Evolutionary conservation across 2,113 vertebrate species (phyloP).

Genomic region (Dipodomys merriami): DNA sequence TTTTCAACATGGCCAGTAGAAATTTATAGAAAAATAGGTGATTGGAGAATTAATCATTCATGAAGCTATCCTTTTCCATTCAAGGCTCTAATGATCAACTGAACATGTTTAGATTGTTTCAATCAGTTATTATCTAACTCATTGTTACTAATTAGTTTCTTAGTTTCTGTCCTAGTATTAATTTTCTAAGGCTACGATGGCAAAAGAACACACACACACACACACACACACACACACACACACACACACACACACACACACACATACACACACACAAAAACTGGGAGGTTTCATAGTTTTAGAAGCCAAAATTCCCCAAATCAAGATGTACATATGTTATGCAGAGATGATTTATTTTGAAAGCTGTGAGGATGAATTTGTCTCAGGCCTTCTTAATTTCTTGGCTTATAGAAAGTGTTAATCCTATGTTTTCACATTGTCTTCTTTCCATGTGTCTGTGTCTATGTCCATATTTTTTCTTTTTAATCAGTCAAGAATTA

Average conservation of each 20-base stretch:
- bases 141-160: slow-evolving; percentile 29
- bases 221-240: neutral
- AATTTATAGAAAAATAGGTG: slow-evolving; percentile 17
- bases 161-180: slow-evolving; percentile 11
- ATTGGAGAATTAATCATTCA: neutral
- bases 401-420: neutral
- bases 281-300: neutral
- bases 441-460: neutral
- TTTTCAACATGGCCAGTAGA: neutral
- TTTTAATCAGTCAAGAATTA: neutral
- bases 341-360: neutral
- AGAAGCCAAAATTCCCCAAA: neutral
- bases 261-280: neutral
- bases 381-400: neutral
- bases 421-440: neutral
- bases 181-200: neutral
- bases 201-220: neutral
- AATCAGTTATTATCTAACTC: neutral
- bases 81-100: neutral
- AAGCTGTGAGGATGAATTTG: neutral
- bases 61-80: neutral
- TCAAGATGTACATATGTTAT: neutral
- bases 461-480: neutral
- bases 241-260: neutral
- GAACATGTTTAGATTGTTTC: slow-evolving; percentile 5